These are phyloP conservation scores for Lasius fuliginosus DNA, from an alignment of 2,888 invertebrate species.

Conservation along the genomic window DNA sequence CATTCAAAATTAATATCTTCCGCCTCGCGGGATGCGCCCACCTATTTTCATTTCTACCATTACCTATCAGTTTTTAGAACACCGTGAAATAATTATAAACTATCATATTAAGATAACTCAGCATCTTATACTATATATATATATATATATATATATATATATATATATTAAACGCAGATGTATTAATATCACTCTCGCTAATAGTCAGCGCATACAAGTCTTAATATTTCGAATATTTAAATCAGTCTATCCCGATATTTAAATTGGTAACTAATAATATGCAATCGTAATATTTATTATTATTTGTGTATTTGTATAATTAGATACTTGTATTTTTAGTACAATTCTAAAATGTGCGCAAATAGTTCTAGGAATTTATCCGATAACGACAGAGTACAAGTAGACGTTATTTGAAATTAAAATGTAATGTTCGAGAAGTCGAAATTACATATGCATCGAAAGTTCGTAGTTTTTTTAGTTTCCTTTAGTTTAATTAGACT, in stretches of 20 bases:
- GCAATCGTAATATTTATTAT: background rate
- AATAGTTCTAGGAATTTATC: background rate
- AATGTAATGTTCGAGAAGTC: background rate
- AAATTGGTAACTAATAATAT: no score
- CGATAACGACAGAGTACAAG: background rate
- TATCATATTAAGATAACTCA: background rate
- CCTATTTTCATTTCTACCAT: slow-evolving; percentile 8
- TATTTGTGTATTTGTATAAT: background rate
- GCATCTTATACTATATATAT: no score
- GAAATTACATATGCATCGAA: background rate
- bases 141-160: background rate
- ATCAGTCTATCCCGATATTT: no score
- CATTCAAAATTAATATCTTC: slow-evolving; percentile 44
- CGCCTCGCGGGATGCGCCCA: background rate
- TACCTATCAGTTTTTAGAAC: background rate
- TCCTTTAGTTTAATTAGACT: background rate
- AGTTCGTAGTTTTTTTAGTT: background rate
- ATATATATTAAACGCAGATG: background rate
- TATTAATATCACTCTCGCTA: background rate
- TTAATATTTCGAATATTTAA: background rate
- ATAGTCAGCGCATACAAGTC: background rate
- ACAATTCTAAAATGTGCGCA: background rate
- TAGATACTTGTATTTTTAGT: background rate
- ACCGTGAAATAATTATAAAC: slow-evolving; percentile 13
- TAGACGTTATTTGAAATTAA: background rate